phyloP scores from a whole-genome alignment of 2,113 vertebrate genomes.

The Notarius quadriscutis region DNA sequence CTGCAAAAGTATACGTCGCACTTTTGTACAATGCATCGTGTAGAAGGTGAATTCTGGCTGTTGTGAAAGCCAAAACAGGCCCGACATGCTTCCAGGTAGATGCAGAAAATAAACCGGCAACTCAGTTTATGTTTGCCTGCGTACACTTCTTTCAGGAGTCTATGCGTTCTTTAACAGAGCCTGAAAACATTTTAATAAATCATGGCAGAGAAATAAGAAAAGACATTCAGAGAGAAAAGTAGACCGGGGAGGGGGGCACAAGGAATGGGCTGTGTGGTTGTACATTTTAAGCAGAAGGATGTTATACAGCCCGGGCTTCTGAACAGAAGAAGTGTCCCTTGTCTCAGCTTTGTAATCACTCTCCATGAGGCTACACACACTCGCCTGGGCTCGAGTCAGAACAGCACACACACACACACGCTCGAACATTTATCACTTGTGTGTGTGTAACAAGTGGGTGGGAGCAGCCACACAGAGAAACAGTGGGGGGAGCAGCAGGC shows the following conservation, averaged over 20 bases:
- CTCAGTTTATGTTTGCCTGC: neutral
- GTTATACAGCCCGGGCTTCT: conserved; percentile 21
- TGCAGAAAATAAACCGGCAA: neutral
- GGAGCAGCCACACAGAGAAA: neutral
- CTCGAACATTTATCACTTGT: neutral
- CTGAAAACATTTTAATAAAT: neutral
- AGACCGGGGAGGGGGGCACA: neutral
- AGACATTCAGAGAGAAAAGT: neutral
- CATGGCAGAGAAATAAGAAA: neutral
- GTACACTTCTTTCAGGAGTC: neutral
- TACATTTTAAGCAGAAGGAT: conserved; percentile 6
- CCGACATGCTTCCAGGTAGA: neutral
- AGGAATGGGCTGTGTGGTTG: neutral
- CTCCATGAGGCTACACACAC: conserved; percentile 45
- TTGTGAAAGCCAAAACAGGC: neutral
- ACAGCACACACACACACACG: conserved; percentile 12
- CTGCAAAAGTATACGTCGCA: neutral
- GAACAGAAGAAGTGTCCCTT: conserved; percentile 42
- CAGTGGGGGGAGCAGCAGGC: conserved; percentile 6
- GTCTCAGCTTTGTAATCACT: conserved; percentile 52
- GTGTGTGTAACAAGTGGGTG: conserved; percentile 5
- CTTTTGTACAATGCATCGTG: neutral
- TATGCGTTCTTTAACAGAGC: neutral
- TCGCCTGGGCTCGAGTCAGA: conserved; percentile 21
- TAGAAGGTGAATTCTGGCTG: neutral